Conservation (phyloP, 2,888 invertebrate genomes). For the Zeuzera pyrina region DNA sequence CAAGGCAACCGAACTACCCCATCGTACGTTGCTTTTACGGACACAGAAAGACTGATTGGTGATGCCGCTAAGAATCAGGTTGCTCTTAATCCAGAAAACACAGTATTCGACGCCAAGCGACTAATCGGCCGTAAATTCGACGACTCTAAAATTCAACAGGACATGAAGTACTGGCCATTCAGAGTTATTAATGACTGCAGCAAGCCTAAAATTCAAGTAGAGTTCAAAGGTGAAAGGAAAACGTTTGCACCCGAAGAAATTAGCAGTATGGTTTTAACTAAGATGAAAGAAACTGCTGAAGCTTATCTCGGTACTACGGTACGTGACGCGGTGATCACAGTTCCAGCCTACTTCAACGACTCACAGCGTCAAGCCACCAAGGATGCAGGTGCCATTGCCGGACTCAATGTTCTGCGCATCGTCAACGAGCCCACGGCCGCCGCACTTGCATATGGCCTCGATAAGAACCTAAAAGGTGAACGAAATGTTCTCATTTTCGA, state of each 20-base stretch:
- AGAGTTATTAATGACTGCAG: slow-evolving; percentile 72
- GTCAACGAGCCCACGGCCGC: slow-evolving; percentile 84
- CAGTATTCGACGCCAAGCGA: slow-evolving; percentile 81
- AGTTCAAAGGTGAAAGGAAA: slow-evolving; percentile 73
- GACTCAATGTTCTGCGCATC: slow-evolving; percentile 81
- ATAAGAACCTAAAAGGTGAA: slow-evolving; percentile 72
- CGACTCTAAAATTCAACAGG: slow-evolving; percentile 78
- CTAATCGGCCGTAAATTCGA: slow-evolving; percentile 82
- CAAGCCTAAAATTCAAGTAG: slow-evolving; percentile 76
- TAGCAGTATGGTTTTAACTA: slow-evolving; percentile 73
- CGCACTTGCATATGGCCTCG: slow-evolving; percentile 76
- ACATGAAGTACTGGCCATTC: slow-evolving; percentile 86
- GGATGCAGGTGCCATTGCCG: slow-evolving; percentile 79
- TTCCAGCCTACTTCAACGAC: slow-evolving; percentile 81
- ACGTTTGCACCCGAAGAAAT: slow-evolving; percentile 76
- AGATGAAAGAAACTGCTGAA: slow-evolving; percentile 82
- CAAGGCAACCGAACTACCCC: slow-evolving; percentile 88
- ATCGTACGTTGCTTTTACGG: slow-evolving; percentile 80
- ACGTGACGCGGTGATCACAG: slow-evolving; percentile 79
- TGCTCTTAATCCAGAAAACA: slow-evolving; percentile 77
- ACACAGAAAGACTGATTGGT: slow-evolving; percentile 70
- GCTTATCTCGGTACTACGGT: slow-evolving; percentile 75
- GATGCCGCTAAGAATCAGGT: slow-evolving; percentile 79
- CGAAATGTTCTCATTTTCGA: slow-evolving; percentile 71
- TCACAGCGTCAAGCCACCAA: slow-evolving; percentile 79